phyloP scores from a whole-genome alignment of 2,888 invertebrate species.

The Pristionchus maxplancki region DNA sequence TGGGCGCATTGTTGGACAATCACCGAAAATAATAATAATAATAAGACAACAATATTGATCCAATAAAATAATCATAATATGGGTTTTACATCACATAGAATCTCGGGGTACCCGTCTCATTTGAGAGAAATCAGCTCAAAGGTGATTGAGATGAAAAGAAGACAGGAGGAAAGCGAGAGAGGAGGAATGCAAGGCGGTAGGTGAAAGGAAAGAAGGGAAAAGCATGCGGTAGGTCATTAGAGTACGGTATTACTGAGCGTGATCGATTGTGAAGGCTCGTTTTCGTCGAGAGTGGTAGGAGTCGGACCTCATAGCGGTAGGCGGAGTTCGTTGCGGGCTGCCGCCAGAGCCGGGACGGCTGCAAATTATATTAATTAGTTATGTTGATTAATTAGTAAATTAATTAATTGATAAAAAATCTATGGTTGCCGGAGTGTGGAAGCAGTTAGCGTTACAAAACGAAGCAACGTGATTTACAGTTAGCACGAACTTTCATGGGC shows the following conservation, averaged over 20 bases:
- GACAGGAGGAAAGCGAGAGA: too few species aligned
- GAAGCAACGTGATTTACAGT: not conserved
- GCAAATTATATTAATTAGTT: not conserved
- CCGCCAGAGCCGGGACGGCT: constrained; percentile 18
- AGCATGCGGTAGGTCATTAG: not conserved
- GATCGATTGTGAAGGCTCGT: constrained; percentile 39
- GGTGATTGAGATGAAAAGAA: not conserved
- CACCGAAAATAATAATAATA: not conserved
- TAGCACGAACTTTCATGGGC: not conserved
- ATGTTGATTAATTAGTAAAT: not conserved
- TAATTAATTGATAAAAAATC: not conserved
- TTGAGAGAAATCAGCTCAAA: not conserved
- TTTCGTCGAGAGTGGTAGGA: constrained; percentile 39
- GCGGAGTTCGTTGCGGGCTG: constrained; percentile 42
- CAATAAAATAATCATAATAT: not conserved
- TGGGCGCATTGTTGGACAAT: not conserved
- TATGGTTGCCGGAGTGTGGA: not conserved
- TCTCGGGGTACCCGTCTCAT: not conserved
- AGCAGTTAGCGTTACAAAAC: not conserved
- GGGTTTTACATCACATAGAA: not conserved
- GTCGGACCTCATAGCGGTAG: constrained; percentile 42
- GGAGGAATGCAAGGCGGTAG: too few species aligned
- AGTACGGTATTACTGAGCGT: not conserved
- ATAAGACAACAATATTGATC: not conserved
- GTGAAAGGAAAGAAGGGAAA: not conserved